A percentile compares a stretch with the other conserved stretches of the same genome.
These are phyloP conservation scores for Pseudochromis fuscus DNA, from an alignment of 2,797 vertebrate species.

Conservation along the genomic window DNA sequence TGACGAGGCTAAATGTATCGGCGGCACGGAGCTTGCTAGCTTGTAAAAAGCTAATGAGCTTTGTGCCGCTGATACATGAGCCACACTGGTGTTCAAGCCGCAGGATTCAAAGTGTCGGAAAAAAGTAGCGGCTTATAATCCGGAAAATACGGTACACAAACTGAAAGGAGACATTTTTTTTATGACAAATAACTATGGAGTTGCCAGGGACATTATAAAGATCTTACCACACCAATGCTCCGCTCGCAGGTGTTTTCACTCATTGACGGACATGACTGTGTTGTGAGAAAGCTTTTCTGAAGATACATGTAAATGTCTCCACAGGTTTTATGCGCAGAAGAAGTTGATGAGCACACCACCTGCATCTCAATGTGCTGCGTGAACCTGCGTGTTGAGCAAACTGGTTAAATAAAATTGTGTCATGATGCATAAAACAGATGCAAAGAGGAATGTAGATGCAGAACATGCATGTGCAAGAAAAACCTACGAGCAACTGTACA, in stretches of 20 bases:
- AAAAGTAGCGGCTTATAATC: too few relatives aligned
- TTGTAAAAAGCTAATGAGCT: too few relatives aligned
- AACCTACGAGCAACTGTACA: too few relatives aligned
- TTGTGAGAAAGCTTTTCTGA: neutral
- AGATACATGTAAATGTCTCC: too few relatives aligned
- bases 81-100: too few relatives aligned
- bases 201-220: neutral
- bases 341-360: neutral
- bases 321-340: neutral
- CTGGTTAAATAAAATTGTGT: neutral
- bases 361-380: neutral
- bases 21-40: too few relatives aligned
- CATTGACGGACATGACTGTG: neutral
- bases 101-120: too few relatives aligned
- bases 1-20: too few relatives aligned
- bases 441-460: neutral
- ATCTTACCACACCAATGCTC: neutral
- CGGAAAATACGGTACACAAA: too few relatives aligned
- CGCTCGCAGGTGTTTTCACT: neutral
- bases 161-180: neutral
- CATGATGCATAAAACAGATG: neutral
- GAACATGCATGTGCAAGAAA: neutral
- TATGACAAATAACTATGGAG: neutral
- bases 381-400: neutral
- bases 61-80: too few relatives aligned